These are phyloP conservation scores for Ips typographus DNA, from an alignment of 1,140 invertebrate genomes.

Conservation along the genomic window DNA sequence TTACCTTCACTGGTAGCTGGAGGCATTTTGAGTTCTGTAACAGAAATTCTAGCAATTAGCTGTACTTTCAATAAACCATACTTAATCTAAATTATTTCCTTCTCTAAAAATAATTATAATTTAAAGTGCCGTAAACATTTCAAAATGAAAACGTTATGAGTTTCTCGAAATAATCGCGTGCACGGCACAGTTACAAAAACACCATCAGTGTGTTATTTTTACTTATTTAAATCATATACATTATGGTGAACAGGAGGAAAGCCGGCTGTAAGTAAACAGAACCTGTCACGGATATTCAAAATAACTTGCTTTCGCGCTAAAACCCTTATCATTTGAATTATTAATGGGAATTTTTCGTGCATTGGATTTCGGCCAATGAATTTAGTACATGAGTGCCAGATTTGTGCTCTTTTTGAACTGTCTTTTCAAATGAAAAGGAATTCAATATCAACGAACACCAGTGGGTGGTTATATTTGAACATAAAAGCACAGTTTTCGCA, in stretches of 20 bases:
- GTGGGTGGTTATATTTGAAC: too few species aligned
- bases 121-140: slow-evolving; percentile 3
- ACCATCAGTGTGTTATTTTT: too few species aligned
- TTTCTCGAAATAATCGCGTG: not conserved
- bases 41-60: slow-evolving; percentile 1
- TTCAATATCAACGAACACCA: too few species aligned
- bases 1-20: slow-evolving; percentile 37
- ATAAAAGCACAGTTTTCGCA: too few species aligned
- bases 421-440: too few species aligned
- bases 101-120: slow-evolving; percentile 1
- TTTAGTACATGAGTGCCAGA: not conserved
- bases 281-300: not conserved
- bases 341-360: not conserved
- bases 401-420: too few species aligned
- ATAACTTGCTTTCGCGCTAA: slow-evolving; percentile 13
- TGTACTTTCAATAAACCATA: not conserved
- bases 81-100: not conserved
- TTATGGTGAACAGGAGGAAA: too few species aligned
- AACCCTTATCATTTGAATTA: not conserved
- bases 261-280: not conserved
- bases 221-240: too few species aligned
- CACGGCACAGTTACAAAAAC: too few species aligned
- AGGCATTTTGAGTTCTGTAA: slow-evolving; percentile 29
- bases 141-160: not conserved
- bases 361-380: not conserved